These are phyloP conservation scores for Actenoides hombroni DNA, from an alignment of 2,113 vertebrate genomes.

Conservation along the genomic window DNA sequence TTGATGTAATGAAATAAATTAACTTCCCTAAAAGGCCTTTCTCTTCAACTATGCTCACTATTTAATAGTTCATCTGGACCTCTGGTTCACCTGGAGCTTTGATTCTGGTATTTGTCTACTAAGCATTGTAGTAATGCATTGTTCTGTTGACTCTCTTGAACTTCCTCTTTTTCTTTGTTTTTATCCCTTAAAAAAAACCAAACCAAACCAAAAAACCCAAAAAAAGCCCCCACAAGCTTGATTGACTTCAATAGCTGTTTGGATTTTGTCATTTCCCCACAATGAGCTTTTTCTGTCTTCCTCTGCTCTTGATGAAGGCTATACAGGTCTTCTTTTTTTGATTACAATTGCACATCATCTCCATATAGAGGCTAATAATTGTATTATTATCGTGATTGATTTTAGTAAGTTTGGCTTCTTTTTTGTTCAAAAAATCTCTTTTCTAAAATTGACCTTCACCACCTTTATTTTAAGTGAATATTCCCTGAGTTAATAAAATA, in stretches of 20 bases:
- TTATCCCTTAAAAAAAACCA: no score
- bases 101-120: background rate
- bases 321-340: background rate
- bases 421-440: background rate
- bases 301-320: background rate
- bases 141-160: conserved; percentile 48
- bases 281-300: conserved; percentile 10
- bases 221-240: no score
- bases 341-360: background rate
- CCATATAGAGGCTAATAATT: background rate
- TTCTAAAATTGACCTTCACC: background rate
- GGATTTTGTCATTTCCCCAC: conserved; percentile 4
- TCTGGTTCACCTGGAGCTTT: conserved; percentile 35
- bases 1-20: background rate
- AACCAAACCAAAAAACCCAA: no score
- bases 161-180: conserved; percentile 7
- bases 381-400: background rate
- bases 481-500: background rate
- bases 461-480: background rate
- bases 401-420: background rate
- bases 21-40: background rate
- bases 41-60: background rate
- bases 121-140: conserved; percentile 1
- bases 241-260: background rate
- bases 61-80: background rate